Evolutionary conservation across 2,797 vertebrate species (phyloP).

Genomic region (Anableps anableps): DNA sequence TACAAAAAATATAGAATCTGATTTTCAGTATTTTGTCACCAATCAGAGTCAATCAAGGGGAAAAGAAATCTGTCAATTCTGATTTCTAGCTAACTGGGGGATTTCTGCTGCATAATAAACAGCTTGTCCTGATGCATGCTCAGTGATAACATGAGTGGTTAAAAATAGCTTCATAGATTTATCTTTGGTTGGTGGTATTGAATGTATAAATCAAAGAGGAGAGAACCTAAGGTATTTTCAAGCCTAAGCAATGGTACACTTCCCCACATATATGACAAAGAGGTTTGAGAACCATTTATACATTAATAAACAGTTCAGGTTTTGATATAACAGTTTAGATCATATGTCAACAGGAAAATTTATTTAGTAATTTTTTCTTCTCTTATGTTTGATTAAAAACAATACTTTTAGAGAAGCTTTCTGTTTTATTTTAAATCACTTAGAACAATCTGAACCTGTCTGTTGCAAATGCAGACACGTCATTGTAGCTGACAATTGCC

Average conservation of each 20-base stretch:
- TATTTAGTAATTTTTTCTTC: not conserved
- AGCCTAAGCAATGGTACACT: too few species aligned
- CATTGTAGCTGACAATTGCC: not conserved
- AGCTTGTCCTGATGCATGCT: not conserved
- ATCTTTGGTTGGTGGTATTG: conserved; percentile 3
- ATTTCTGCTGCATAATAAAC: not conserved
- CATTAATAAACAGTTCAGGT: too few species aligned
- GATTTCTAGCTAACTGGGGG: not conserved
- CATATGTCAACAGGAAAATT: not conserved
- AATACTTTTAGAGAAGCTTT: too few species aligned
- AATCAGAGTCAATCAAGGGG: not conserved
- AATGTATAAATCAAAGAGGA: conserved; percentile 35
- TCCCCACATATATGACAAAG: too few species aligned
- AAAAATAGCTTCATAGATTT: not conserved
- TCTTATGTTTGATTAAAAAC: not conserved
- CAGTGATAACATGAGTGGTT: not conserved
- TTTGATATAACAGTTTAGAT: too few species aligned
- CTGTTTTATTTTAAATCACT: not conserved
- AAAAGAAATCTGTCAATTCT: not conserved
- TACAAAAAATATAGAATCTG: not conserved
- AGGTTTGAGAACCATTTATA: too few species aligned
- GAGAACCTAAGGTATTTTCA: conserved; percentile 3
- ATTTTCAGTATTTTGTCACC: not conserved
- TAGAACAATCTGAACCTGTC: not conserved
- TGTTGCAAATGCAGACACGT: not conserved